Base-by-base conservation (phyloP, 2,797 vertebrate species). In the Thunnus albacares region DNA sequence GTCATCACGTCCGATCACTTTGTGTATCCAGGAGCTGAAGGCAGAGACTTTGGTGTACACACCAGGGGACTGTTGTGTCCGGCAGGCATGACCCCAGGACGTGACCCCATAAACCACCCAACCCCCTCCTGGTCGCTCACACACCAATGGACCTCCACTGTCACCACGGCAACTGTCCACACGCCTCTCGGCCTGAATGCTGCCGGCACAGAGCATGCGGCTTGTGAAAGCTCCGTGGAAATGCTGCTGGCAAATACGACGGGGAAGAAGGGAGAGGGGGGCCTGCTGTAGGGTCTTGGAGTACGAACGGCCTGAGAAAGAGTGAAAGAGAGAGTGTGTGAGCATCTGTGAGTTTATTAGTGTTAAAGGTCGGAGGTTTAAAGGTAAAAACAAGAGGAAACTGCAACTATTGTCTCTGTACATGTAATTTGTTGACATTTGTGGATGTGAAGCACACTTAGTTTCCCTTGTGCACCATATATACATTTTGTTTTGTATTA, bases 101-200 rank as follows among this genome's bases (percentile, higher is more conserved):
- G 98, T 99, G 66, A 99, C 97, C 4, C 98, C 98, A 0, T 97
- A 99, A n/a, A 99, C 96, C 12, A 96, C 97, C 98, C 98, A 99
- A 52, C 94, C 95, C 52, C 96, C 96, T 38, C 95, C 96, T 0
- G 94, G 90, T 7, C 96, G 94, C 88, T 98, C 95, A 3, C 98
- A 99, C 94, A 98, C 96, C 78, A 99, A 87, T 0, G 98, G 98
- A 10, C 98, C 98, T 1, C 98, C 98, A 0, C 98, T 99, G 94
- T 99, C 98, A 4, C 98, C 98, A 6, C 98, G 98, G 83, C 98
- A 99, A 93, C 98, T 99, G 89, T 99, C 98, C 76, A 97, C 97
- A 0, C 95, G 96, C 24, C 82, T 95, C 57, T 96, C 95, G 0
- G 95, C 88, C 6, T 93, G 93, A 43, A 94, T 0, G 13, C 94